Evolutionary conservation across 1,140 invertebrate species (phyloP), one percentile per base, ranked within the genome.

Genomic region (Heliconius hewitsoni): DNA sequence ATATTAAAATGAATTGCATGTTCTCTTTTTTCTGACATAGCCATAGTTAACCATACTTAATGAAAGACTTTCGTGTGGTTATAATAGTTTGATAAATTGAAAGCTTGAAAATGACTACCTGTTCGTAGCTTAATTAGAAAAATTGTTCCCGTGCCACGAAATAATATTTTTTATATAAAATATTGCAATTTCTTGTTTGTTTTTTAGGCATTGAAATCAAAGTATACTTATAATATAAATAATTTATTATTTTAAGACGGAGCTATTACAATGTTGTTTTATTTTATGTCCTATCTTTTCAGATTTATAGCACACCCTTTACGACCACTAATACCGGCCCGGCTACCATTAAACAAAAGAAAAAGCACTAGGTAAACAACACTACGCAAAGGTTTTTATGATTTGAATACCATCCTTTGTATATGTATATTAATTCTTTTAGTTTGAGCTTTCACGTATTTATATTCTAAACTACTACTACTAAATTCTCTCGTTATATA

Each of bases 211-310:
- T 3, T 60, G 8, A n/a, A 4, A 11, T 30, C 23, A 5, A 13
- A 30, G 23, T 66, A 27, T 27, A 66, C 60, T 57, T 57, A 9
- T 57, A 57, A 57, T 5, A 23, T 57, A 37, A 37, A 37, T 37
- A 37, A 66, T 66, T 66, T 16, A 11, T 9, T 30, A 66, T n/a
- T 72, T 27, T 72, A 72, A 72, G 18, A 71, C 37, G 18, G 30
- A 8, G 18, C 71, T 72, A 66, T 72, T 72, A 42, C 71, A 71
- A 39, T 19, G 70, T 71, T 39, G 9, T 71, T 71, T 39, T 34
- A 72, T 72, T 72, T 72, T 72, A 42, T 72, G 37, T 72, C 34
- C 71, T 42, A 72, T 72, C 71, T 72, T 72, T 72, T 72, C 71
- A 42, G 71, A 72, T 72, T 72, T 72, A 72, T 72, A 39, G 37